These are phyloP conservation scores for Reticulitermes speratus DNA, from an alignment of 1,140 invertebrate genomes.

Conservation along the genomic window DNA sequence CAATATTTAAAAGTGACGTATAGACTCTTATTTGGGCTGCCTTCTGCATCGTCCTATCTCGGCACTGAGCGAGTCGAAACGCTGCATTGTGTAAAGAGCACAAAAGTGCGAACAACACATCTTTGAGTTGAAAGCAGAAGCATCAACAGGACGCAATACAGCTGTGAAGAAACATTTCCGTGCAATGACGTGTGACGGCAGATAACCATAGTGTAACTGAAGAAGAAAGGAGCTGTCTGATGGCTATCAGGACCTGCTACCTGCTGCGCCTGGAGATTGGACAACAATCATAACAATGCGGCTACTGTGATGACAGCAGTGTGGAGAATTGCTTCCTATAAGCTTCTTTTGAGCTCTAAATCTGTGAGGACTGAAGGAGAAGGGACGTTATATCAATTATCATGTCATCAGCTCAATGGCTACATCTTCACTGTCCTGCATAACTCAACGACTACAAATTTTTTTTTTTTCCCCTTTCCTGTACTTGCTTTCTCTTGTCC, in stretches of 20 bases:
- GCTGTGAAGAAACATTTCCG: neutral
- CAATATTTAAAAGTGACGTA: too few relatives aligned
- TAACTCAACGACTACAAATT: too few relatives aligned
- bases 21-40: too few relatives aligned
- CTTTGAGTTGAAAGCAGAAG: too few relatives aligned
- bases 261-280: slow-evolving; percentile 6
- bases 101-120: neutral
- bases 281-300: slow-evolving; percentile 1
- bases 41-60: too few relatives aligned
- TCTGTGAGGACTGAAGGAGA: too few relatives aligned
- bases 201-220: neutral
- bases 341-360: neutral
- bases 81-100: neutral
- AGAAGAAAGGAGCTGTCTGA: neutral
- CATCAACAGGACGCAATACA: neutral
- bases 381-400: neutral
- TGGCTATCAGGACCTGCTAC: neutral
- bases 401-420: neutral
- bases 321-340: neutral
- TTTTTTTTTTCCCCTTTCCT: too few relatives aligned
- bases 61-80: neutral
- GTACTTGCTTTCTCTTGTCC: too few relatives aligned
- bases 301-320: neutral
- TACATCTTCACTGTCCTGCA: neutral
- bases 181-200: neutral